Evolutionary conservation across 2,888 invertebrate genomes (phyloP).

Genomic region (Strigamia maritima): DNA sequence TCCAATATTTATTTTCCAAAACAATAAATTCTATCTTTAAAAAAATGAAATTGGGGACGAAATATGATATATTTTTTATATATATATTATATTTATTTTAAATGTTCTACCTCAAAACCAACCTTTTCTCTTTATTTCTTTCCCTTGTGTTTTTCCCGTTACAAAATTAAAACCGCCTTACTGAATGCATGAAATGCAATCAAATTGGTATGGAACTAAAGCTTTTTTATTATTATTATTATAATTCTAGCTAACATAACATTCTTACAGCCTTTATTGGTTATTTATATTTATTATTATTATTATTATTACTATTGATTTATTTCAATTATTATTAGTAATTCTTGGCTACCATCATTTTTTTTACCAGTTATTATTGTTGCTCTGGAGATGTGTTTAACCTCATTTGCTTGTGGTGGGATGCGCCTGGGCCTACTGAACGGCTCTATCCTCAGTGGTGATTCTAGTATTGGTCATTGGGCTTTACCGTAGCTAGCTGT

Average conservation of each 20-base stretch:
- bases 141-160: slow-evolving; percentile 6
- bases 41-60: slow-evolving; percentile 25
- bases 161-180: slow-evolving; percentile 16
- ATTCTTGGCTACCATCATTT: slow-evolving; percentile 27
- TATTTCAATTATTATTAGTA: background rate
- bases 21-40: background rate
- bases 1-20: slow-evolving; percentile 17
- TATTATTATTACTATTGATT: background rate
- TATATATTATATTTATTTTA: background rate
- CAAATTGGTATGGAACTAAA: slow-evolving; percentile 23
- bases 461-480: background rate
- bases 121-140: slow-evolving; percentile 12
- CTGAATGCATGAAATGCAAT: slow-evolving; percentile 16
- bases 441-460: slow-evolving; percentile 21
- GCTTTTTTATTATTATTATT: slow-evolving; percentile 2
- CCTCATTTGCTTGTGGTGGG: slow-evolving; percentile 23
- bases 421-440: slow-evolving; percentile 22
- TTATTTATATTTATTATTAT: slow-evolving; percentile 22
- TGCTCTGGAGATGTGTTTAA: slow-evolving; percentile 25
- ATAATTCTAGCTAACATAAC: slow-evolving; percentile 8
- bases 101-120: background rate
- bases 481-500: slow-evolving; percentile 1
- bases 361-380: slow-evolving; percentile 26
- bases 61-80: background rate
- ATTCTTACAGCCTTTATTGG: slow-evolving; percentile 27